These are phyloP conservation scores for Cyclina sinensis DNA, from an alignment of 1,140 invertebrate species.

Conservation along the genomic window DNA sequence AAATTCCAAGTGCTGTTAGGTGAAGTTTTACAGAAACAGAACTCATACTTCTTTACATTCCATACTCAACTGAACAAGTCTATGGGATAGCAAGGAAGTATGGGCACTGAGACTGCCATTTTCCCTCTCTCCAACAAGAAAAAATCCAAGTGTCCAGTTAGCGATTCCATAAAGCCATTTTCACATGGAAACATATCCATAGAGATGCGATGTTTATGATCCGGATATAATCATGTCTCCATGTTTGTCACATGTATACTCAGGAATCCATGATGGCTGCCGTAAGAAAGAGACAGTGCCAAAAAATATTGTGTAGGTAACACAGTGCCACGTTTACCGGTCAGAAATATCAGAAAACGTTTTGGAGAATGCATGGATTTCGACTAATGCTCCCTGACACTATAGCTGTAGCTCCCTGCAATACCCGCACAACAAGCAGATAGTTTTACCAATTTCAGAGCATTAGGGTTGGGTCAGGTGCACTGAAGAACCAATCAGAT, in stretches of 20 bases:
- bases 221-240: constrained; percentile 43
- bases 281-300: constrained; percentile 46
- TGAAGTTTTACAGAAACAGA: constrained; percentile 41
- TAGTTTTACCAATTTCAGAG: constrained; percentile 84
- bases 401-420: constrained; percentile 70
- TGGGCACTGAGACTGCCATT: constrained; percentile 88
- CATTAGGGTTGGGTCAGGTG: constrained; percentile 68
- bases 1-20: neutral
- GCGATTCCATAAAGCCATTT: constrained; percentile 13
- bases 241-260: constrained; percentile 65
- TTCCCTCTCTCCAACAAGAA: neutral
- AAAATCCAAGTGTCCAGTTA: constrained; percentile 30
- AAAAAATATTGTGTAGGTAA: constrained; percentile 61
- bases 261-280: constrained; percentile 69
- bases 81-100: constrained; percentile 98
- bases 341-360: constrained; percentile 58
- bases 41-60: constrained; percentile 98
- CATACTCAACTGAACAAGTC: constrained; percentile 92
- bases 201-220: constrained; percentile 50
- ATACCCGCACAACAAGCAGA: constrained; percentile 69
- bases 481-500: constrained; percentile 73
- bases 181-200: constrained; percentile 39
- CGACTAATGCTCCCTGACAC: constrained; percentile 80
- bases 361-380: constrained; percentile 66
- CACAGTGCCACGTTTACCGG: constrained; percentile 52